Evolutionary conservation across 2,113 vertebrate species (phyloP).

Genomic region (Hyperoodon ampullatus): DNA sequence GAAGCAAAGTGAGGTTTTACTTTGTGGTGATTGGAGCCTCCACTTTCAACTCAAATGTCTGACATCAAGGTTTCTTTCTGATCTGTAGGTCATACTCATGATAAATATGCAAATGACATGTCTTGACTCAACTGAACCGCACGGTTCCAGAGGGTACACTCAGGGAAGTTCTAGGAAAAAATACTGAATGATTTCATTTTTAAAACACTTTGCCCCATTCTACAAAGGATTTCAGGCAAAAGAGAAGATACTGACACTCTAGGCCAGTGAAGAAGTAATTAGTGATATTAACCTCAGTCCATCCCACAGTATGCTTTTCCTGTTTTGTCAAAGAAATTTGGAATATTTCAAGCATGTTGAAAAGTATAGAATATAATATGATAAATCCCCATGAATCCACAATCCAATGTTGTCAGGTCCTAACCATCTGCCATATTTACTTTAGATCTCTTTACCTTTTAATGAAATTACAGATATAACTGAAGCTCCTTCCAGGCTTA

Average conservation of each 20-base stretch:
- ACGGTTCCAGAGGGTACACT: background rate
- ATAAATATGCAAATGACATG: constrained; percentile 11
- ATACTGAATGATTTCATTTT: background rate
- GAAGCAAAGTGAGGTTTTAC: constrained; percentile 24
- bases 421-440: background rate
- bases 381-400: background rate
- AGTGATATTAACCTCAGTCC: background rate
- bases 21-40: background rate
- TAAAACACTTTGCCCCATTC: background rate
- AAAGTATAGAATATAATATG: background rate
- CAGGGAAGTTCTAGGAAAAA: background rate
- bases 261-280: background rate
- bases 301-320: background rate
- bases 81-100: background rate
- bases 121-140: background rate
- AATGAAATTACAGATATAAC: background rate
- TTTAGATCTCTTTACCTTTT: background rate
- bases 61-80: background rate
- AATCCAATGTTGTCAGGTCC: background rate
- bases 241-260: background rate
- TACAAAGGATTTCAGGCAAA: background rate
- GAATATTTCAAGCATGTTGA: background rate
- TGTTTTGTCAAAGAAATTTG: background rate
- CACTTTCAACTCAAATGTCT: background rate
- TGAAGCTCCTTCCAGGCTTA: background rate